These are phyloP conservation scores for Anabas testudineus DNA, from an alignment of 2,797 vertebrate species.

Conservation along the genomic window DNA sequence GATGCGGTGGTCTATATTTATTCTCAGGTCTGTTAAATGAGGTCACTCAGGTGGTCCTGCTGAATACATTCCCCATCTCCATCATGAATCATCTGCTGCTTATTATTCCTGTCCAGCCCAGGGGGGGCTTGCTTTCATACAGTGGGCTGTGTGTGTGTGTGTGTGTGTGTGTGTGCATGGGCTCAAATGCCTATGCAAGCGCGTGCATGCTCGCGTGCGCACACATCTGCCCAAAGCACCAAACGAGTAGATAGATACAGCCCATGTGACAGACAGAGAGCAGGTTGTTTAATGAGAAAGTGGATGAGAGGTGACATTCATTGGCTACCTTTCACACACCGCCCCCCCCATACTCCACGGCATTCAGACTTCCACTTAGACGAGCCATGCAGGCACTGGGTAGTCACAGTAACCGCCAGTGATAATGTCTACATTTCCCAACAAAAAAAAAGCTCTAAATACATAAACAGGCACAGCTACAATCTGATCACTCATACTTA, in stretches of 20 bases:
- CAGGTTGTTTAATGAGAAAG: constrained; percentile 85
- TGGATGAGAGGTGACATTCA: constrained; percentile 86
- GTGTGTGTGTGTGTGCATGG: constrained; percentile 1
- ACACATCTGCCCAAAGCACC: constrained; percentile 67
- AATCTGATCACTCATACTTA: constrained; percentile 63
- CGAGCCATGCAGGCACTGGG: constrained; percentile 49
- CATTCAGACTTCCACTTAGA: constrained; percentile 76
- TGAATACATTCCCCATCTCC: constrained; percentile 81
- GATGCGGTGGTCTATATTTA: constrained; percentile 79
- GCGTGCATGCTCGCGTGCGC: constrained; percentile 1
- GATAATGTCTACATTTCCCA: constrained; percentile 63
- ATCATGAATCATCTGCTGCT: constrained; percentile 85
- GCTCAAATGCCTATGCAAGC: constrained; percentile 3
- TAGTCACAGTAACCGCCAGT: constrained; percentile 66
- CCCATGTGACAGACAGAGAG: constrained; percentile 80
- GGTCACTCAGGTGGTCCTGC: constrained; percentile 84
- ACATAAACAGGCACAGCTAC: constrained; percentile 50
- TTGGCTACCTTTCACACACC: constrained; percentile 79
- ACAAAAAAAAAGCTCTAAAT: constrained; percentile 43
- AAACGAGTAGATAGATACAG: constrained; percentile 66
- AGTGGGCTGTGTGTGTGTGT: constrained; percentile 28
- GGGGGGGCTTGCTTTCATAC: constrained; percentile 66
- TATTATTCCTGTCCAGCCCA: constrained; percentile 81
- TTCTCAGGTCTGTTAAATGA: constrained; percentile 84
- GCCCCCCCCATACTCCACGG: constrained; percentile 39